These are phyloP conservation scores for Sphyrna mokarran DNA, from an alignment of 2,113 vertebrate genomes.

Conservation along the genomic window DNA sequence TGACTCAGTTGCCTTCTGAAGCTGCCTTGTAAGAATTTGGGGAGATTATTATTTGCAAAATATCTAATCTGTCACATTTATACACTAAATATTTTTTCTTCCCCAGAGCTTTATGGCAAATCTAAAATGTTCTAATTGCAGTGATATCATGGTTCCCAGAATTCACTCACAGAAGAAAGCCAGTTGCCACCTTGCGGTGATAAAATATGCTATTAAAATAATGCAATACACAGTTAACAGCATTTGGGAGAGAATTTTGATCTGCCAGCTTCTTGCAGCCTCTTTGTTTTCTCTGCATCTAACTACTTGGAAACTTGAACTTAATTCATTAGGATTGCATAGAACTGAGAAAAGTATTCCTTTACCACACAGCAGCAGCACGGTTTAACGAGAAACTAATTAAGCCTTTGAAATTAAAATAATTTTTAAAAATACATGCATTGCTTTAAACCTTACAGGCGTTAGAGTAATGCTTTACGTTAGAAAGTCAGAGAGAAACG, in stretches of 20 bases:
- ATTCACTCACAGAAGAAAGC: not conserved
- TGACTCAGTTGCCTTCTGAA: not conserved
- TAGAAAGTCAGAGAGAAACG: not conserved
- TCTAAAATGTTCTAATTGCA: not conserved
- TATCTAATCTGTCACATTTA: not conserved
- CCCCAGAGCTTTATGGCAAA: not conserved
- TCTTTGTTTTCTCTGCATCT: not conserved
- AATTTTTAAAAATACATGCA: not conserved
- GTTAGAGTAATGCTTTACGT: not conserved
- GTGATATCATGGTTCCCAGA: not conserved
- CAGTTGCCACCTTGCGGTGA: not conserved
- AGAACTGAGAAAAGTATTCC: not conserved
- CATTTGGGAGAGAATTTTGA: not conserved
- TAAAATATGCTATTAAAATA: not conserved
- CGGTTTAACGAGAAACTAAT: not conserved
- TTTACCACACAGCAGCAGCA: not conserved
- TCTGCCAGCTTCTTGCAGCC: not conserved
- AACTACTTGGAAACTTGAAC: not conserved
- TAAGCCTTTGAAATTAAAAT: not conserved
- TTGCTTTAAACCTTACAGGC: not conserved
- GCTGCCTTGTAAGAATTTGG: not conserved
- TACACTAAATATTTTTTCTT: not conserved
- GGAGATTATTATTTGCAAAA: not conserved
- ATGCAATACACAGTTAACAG: not conserved
- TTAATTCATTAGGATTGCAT: not conserved